phyloP scores from a whole-genome alignment of 2,888 invertebrate genomes.

The Euplagia quadripunctaria region DNA sequence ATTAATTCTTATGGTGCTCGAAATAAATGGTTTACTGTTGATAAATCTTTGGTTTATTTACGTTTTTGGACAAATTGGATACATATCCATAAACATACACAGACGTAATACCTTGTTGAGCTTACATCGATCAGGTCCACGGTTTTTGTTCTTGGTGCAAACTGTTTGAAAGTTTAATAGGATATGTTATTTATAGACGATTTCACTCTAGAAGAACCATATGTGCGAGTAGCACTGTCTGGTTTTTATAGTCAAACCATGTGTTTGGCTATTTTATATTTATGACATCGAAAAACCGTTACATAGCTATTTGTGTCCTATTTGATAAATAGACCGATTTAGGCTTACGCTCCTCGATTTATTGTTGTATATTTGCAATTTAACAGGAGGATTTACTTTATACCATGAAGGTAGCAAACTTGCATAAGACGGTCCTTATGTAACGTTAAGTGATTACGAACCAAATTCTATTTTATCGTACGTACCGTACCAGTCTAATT shows the following conservation, averaged over 20 bases:
- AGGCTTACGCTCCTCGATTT: neutral
- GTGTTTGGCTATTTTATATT: constrained; percentile 15
- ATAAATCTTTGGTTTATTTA: too few relatives aligned
- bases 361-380: neutral
- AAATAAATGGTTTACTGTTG: neutral
- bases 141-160: neutral
- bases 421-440: too few relatives aligned
- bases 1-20: neutral
- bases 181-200: neutral
- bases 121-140: neutral
- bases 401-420: neutral
- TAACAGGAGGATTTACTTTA: neutral
- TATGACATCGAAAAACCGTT: constrained; percentile 15
- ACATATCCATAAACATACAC: neutral
- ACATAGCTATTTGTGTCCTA: constrained; percentile 5
- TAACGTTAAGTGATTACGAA: too few relatives aligned
- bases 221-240: constrained; percentile 12
- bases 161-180: neutral
- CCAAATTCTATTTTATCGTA: neutral
- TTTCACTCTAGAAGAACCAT: constrained; percentile 10
- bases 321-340: constrained; percentile 8
- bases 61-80: too few relatives aligned
- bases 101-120: neutral
- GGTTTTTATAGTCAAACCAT: constrained; percentile 6
- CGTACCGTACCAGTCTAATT: neutral